These are phyloP conservation scores for Trichosurus vulpecula DNA, from an alignment of 2,797 vertebrate species.

Conservation along the genomic window DNA sequence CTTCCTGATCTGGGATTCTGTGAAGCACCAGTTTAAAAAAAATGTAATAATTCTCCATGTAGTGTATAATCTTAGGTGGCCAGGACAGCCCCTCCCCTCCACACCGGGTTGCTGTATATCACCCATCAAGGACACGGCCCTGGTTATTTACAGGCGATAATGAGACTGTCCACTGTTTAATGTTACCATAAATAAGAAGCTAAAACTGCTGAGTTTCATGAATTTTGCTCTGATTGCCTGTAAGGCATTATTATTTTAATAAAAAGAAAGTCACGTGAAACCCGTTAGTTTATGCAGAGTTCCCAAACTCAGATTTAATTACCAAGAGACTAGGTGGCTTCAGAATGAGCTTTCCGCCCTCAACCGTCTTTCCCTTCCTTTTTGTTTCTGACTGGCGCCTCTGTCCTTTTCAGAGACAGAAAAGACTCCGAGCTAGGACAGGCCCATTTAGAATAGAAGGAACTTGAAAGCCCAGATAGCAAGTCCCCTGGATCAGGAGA, in stretches of 20 bases:
- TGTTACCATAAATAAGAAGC: conserved; percentile 91
- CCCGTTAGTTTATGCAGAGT: conserved; percentile 80
- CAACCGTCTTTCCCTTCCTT: not conserved
- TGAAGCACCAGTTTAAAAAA: not conserved
- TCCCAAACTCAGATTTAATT: conserved; percentile 53
- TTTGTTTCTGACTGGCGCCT: not conserved
- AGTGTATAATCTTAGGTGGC: conserved; percentile 84
- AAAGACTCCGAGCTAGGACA: not conserved
- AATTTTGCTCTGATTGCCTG: conserved; percentile 81
- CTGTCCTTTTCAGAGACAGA: not conserved
- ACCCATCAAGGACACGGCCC: conserved; percentile 90
- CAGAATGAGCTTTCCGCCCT: not conserved
- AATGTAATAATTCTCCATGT: conserved; percentile 79
- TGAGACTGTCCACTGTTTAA: conserved; percentile 89
- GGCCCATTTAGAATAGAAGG: not conserved
- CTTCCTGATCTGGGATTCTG: not conserved
- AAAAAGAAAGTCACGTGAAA: conserved; percentile 83
- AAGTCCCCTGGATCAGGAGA: not conserved
- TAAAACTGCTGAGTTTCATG: conserved; percentile 85
- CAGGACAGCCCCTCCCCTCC: conserved; percentile 80
- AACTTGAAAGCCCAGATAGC: not conserved
- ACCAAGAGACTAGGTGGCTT: conserved; percentile 15
- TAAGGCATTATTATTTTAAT: conserved; percentile 86
- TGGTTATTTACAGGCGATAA: conserved; percentile 90
- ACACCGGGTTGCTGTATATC: conserved; percentile 83